Base-by-base conservation (phyloP, 2,113 vertebrate species). In the Clarias gariepinus region DNA sequence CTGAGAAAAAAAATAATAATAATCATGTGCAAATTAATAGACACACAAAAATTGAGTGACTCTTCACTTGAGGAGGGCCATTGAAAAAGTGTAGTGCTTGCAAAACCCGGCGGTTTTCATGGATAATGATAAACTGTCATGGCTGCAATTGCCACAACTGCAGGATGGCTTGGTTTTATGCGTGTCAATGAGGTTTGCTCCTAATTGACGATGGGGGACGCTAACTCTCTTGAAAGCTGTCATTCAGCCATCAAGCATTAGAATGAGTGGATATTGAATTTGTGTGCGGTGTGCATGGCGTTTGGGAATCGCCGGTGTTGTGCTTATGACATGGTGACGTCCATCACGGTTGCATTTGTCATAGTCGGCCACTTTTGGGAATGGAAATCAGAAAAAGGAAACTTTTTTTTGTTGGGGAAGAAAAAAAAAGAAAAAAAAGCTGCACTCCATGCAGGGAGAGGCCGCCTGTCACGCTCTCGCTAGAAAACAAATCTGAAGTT, bases 51-150 rank as follows among this genome's bases (percentile, higher is more conserved):
- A 91, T 81, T 90, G 87, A 89, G 91, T 93, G 94, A 93, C 94
- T 95, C 93, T 94, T 90, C 90, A 94, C 89, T 93, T 88, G 87
- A 93, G 91, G 94, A 95, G 92, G 91, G 92, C 93, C 91, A 94
- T 91, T 92, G 84, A 90, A 91, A 95, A 95, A 94, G 86, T 66
- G 80, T 94, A 93, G 89, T 90, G 92, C 95, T 95, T 93, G 89
- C 92, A 95, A 96, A 96, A 94, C 93, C 91, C 82, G 92, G 93
- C 74, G 92, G 89, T 95, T 96, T 96, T 95, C 94, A 95, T 92
- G 94, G 93, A 93, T 95, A 96, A 96, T 96, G 96, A 96, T 90
- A 95, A 96, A 93, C 94, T 96, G 94, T 95, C 90, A 92, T 93
- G 94, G 94, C 94, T 86, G 89, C 92, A 96, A 95, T 96, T 96